A percentile compares a stretch with the other conserved stretches of the same genome.
Evolutionary conservation across 2,888 invertebrate genomes (phyloP).

Genomic region (Scaptodrosophila latifasciaeformis): DNA sequence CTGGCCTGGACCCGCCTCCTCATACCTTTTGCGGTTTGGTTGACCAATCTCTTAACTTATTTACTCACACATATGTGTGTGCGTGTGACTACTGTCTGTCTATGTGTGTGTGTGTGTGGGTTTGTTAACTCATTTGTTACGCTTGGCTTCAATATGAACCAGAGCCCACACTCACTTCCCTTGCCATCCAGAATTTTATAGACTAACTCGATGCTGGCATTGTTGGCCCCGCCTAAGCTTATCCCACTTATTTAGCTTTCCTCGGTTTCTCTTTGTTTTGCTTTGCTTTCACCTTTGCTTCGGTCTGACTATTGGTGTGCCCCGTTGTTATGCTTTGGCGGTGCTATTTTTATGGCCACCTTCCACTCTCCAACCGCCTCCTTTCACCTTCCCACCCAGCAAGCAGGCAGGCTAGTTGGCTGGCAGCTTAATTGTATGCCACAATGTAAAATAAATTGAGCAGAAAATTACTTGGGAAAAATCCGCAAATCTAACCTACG

Average conservation of each 20-base stretch:
- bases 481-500: constrained; percentile 58
- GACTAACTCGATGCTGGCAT: too few species aligned
- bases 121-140: constrained; percentile 37
- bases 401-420: constrained; percentile 28
- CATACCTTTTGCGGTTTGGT: constrained; percentile 47
- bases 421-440: constrained; percentile 74
- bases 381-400: neutral
- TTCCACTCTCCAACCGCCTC: neutral
- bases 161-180: neutral
- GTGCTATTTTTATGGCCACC: constrained; percentile 39
- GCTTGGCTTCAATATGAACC: constrained; percentile 28
- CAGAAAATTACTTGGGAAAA: constrained; percentile 74
- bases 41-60: neutral
- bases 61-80: constrained; percentile 3
- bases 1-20: constrained; percentile 20
- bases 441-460: constrained; percentile 76
- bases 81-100: constrained; percentile 19
- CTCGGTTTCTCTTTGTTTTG: neutral
- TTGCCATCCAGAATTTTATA: neutral
- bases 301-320: neutral
- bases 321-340: too few species aligned
- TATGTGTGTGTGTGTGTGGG: constrained; percentile 6
- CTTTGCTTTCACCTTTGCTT: neutral
- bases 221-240: constrained; percentile 2
- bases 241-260: neutral